Evolutionary conservation across 2,888 invertebrate genomes (phyloP).

Genomic region (Athetis lepigone): DNA sequence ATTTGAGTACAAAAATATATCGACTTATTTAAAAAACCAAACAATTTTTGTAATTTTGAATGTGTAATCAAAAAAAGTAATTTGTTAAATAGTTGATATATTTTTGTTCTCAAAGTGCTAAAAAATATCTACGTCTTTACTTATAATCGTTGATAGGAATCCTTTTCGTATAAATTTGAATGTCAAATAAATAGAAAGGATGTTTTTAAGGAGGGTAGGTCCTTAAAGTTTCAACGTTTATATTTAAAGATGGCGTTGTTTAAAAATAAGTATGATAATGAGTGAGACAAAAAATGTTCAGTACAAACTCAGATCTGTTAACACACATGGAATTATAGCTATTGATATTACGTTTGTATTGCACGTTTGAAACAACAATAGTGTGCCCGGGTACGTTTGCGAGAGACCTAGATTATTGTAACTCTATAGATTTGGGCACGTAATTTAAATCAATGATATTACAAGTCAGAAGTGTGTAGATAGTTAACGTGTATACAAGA

Average conservation of each 20-base stretch:
- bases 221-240: slow-evolving; percentile 55
- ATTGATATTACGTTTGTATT: slow-evolving; percentile 69
- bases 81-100: slow-evolving; percentile 59
- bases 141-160: slow-evolving; percentile 41
- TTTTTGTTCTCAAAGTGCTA: slow-evolving; percentile 56
- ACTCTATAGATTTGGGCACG: slow-evolving; percentile 24
- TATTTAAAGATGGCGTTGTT: slow-evolving; percentile 51
- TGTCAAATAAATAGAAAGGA: slow-evolving; percentile 59
- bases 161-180: slow-evolving; percentile 61
- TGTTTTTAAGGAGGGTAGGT: slow-evolving; percentile 38
- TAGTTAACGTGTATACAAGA: no score
- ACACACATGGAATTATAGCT: slow-evolving; percentile 60
- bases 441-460: no score
- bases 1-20: slow-evolving; percentile 66
- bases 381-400: slow-evolving; percentile 63
- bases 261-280: slow-evolving; percentile 47
- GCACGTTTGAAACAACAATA: slow-evolving; percentile 70
- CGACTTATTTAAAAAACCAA: slow-evolving; percentile 48
- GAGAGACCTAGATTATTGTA: slow-evolving; percentile 38
- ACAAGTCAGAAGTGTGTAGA: no score
- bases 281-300: slow-evolving; percentile 64
- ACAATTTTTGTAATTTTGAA: slow-evolving; percentile 48
- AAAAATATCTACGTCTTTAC: slow-evolving; percentile 44
- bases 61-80: slow-evolving; percentile 50
- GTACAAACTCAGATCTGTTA: slow-evolving; percentile 74